Percentiles rank a stretch among this genome's conserved stretches.
These are phyloP conservation scores for Globia sparganii DNA, from an alignment of 2,888 invertebrate genomes.

Conservation along the genomic window DNA sequence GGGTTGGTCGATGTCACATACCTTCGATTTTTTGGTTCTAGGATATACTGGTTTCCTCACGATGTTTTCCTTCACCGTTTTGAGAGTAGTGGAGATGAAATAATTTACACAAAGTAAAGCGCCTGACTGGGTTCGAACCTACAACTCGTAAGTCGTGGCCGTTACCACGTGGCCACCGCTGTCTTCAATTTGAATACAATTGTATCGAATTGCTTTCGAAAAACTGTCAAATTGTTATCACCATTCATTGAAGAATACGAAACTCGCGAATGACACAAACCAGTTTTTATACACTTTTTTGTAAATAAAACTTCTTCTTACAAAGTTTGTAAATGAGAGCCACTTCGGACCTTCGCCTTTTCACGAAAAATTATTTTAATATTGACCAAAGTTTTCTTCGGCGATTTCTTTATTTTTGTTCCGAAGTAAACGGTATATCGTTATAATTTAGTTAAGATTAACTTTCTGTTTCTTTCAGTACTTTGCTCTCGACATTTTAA, in stretches of 20 bases:
- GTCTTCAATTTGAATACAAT: not conserved
- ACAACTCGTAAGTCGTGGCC: too few species aligned
- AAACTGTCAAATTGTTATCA: slow-evolving; percentile 13
- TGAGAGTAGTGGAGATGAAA: too few species aligned
- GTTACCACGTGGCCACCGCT: not conserved
- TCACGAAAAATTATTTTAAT: slow-evolving; percentile 59
- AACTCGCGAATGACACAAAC: slow-evolving; percentile 27
- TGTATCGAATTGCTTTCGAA: not conserved
- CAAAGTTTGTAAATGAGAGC: slow-evolving; percentile 73
- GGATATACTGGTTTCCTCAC: too few species aligned
- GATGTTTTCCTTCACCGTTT: too few species aligned
- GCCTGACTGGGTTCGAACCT: too few species aligned
- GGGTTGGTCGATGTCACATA: too few species aligned
- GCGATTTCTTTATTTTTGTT: slow-evolving; percentile 56
- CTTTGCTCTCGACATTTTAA: slow-evolving; percentile 37
- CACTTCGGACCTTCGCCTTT: slow-evolving; percentile 63
- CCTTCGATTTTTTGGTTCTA: too few species aligned
- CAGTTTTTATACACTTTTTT: slow-evolving; percentile 47
- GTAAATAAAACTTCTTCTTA: slow-evolving; percentile 69
- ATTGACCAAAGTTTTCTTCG: slow-evolving; percentile 52
- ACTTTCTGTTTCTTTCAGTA: slow-evolving; percentile 44
- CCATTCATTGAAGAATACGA: slow-evolving; percentile 11
- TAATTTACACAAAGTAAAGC: too few species aligned
- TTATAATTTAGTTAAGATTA: slow-evolving; percentile 59
- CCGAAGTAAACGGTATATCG: slow-evolving; percentile 52